Evolutionary conservation across 2,113 vertebrate genomes (phyloP).

Genomic region (Arenaria interpres): DNA sequence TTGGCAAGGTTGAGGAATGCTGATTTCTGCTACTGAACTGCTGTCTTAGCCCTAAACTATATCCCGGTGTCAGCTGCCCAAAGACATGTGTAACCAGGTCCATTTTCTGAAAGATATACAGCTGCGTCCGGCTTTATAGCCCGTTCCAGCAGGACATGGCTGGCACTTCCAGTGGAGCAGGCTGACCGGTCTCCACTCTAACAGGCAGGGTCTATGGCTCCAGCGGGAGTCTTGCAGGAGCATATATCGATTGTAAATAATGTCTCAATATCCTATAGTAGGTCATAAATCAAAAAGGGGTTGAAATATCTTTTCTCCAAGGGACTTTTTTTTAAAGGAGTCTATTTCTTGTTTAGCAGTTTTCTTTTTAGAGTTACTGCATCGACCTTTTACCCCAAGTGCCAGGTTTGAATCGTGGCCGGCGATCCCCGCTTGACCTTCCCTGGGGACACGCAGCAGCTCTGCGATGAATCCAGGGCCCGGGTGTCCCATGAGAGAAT

Average conservation of each 20-base stretch:
- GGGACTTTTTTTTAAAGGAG: slow-evolving; percentile 34
- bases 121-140: slow-evolving; percentile 35
- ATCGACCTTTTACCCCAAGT: neutral
- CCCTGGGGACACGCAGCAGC: neutral
- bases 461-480: neutral
- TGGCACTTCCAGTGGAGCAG: slow-evolving; percentile 44
- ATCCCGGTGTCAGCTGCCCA: slow-evolving; percentile 37
- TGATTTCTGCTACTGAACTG: slow-evolving; percentile 5
- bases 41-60: neutral
- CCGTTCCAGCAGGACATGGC: slow-evolving; percentile 37
- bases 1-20: slow-evolving; percentile 5
- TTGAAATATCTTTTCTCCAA: slow-evolving; percentile 61
- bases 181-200: slow-evolving; percentile 41
- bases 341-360: slow-evolving; percentile 51
- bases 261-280: slow-evolving; percentile 72
- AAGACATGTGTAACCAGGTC: slow-evolving; percentile 46
- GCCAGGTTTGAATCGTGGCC: neutral
- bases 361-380: slow-evolving; percentile 37
- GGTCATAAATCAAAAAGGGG: slow-evolving; percentile 70
- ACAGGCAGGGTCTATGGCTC: slow-evolving; percentile 58
- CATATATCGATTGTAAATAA: slow-evolving; percentile 73
- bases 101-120: slow-evolving; percentile 64
- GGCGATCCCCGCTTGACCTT: neutral
- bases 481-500: rapidly evolving
- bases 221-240: slow-evolving; percentile 62